These are phyloP conservation scores for Crambe crambe DNA, from an alignment of 37 sponge, comb jelly and placozoan species.

Conservation along the genomic window DNA sequence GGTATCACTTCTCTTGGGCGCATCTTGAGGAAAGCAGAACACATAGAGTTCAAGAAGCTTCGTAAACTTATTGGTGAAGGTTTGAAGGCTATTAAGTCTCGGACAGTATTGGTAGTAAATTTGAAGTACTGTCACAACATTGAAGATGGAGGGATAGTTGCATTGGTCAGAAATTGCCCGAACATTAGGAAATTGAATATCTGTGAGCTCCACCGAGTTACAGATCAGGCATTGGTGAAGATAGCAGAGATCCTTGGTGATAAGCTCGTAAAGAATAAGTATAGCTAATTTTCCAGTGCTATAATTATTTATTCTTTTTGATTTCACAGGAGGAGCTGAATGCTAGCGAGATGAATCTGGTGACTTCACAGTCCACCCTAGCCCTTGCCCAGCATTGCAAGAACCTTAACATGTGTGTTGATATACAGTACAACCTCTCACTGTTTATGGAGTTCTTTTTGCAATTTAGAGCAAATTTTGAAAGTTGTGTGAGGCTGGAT, in stretches of 20 bases:
- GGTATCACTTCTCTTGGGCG: constrained; percentile 52
- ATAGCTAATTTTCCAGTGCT: not conserved
- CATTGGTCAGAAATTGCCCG: constrained; percentile 62
- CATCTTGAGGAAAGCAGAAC: constrained; percentile 39
- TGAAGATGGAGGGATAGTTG: constrained; percentile 51
- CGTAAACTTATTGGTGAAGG: constrained; percentile 40
- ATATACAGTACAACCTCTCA: not conserved
- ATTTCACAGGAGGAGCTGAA: constrained; percentile 58
- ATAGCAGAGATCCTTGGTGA: constrained; percentile 46
- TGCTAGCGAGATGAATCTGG: constrained; percentile 33
- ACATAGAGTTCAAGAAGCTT: constrained; percentile 51
- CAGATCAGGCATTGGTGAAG: constrained; percentile 24
- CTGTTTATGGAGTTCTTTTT: not conserved
- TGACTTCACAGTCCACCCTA: constrained; percentile 43
- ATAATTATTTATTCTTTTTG: not conserved
- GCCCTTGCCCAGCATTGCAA: constrained; percentile 66
- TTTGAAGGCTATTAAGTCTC: constrained; percentile 31
- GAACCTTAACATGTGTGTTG: constrained; percentile 57
- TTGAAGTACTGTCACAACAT: constrained; percentile 39
- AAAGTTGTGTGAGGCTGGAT: constrained; percentile 57
- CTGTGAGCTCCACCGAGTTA: constrained; percentile 51
- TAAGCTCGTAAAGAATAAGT: constrained; percentile 58
- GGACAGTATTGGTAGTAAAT: constrained; percentile 26
- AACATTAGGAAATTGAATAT: constrained; percentile 60
- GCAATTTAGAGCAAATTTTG: constrained; percentile 55